Conservation (phyloP, 2,888 invertebrate species). For the Exephanes ischioxanthus region DNA sequence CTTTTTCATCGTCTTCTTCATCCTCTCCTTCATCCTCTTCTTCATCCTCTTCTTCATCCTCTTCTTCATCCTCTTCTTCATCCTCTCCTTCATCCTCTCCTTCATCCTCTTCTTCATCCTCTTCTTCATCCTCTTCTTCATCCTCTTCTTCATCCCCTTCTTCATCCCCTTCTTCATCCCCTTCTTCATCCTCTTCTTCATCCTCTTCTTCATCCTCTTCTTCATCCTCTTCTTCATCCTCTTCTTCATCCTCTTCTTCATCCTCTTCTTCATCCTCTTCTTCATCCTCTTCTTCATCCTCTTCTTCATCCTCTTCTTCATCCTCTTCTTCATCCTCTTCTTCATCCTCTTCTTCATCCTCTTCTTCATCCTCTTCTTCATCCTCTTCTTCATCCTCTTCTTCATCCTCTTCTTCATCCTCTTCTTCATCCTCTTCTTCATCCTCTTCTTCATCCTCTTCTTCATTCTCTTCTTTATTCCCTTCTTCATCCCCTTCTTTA, state of each 20-base stretch:
- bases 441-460: not conserved
- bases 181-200: not conserved
- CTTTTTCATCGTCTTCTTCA: slow-evolving; percentile 12
- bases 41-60: not conserved
- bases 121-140: not conserved
- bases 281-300: not conserved
- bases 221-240: not conserved
- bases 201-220: not conserved
- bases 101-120: slow-evolving; percentile 11
- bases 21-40: not conserved
- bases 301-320: slow-evolving; percentile 15
- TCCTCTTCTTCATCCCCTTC: not conserved
- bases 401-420: slow-evolving; percentile 11
- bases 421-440: not conserved
- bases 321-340: not conserved
- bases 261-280: not conserved
- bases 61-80: slow-evolving; percentile 19
- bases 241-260: not conserved
- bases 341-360: not conserved
- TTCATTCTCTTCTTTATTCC: slow-evolving; percentile 52
- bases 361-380: slow-evolving; percentile 19
- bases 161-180: slow-evolving; percentile 53
- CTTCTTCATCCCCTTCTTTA: slow-evolving; percentile 47
- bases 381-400: slow-evolving; percentile 22
- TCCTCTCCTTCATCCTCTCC: slow-evolving; percentile 20